phyloP scores from a whole-genome alignment of 2,888 invertebrate species.

The Mycalesis mineus region DNA sequence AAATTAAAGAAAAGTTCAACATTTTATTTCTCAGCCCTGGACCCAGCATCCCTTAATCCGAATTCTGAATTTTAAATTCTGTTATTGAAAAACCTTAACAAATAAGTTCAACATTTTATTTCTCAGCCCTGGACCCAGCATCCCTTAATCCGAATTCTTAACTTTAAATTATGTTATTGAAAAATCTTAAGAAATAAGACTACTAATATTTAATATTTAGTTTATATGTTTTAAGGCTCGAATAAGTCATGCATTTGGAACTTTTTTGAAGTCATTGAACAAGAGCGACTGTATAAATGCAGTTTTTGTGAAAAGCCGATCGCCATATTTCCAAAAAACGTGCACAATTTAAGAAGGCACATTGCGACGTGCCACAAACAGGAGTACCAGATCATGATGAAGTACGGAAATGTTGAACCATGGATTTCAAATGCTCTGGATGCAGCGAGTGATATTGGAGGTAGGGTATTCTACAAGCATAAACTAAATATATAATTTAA shows the following conservation, averaged over 20 bases:
- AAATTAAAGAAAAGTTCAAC: no score
- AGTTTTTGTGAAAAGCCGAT: neutral
- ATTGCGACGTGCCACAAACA: neutral
- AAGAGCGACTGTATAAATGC: neutral
- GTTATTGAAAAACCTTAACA: no score
- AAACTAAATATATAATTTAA: no score
- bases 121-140: no score
- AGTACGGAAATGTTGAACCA: neutral
- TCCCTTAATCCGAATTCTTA: no score
- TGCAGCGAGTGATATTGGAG: neutral
- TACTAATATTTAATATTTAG: no score
- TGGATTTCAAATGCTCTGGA: neutral
- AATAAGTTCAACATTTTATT: no score
- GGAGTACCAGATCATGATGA: neutral
- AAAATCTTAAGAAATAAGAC: no score
- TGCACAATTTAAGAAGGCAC: neutral
- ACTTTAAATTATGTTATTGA: no score
- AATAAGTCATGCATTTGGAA: neutral
- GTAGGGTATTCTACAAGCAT: neutral
- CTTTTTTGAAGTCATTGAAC: neutral
- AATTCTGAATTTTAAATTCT: no score
- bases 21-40: no score
- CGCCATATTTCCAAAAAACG: neutral
- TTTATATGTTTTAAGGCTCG: neutral
- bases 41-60: no score